These are phyloP conservation scores for Bagarius yarrelli DNA, from an alignment of 2,113 vertebrate species.

Conservation along the genomic window DNA sequence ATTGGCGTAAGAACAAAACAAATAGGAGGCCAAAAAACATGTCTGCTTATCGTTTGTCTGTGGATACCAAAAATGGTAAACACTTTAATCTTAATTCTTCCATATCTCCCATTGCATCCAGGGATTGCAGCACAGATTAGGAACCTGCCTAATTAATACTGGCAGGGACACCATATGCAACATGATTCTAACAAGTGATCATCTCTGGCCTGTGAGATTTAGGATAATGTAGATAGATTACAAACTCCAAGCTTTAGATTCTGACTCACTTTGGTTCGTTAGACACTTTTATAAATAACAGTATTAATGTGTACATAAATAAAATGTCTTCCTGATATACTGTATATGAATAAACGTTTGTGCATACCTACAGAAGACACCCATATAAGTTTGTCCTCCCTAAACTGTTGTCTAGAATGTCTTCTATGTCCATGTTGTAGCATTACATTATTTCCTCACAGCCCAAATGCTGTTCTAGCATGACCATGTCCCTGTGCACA, in stretches of 20 bases:
- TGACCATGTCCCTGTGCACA: too few relatives aligned
- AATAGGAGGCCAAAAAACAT: background rate
- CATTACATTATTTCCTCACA: too few relatives aligned
- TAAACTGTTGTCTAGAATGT: too few relatives aligned
- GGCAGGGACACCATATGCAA: slow-evolving; percentile 29
- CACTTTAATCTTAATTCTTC: slow-evolving; percentile 47
- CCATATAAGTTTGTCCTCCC: too few relatives aligned
- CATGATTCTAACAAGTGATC: slow-evolving; percentile 8
- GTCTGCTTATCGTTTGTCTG: slow-evolving; percentile 32
- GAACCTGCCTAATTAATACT: slow-evolving; percentile 52
- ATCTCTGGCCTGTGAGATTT: slow-evolving; percentile 4
- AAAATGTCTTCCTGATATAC: background rate
- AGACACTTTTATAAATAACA: background rate
- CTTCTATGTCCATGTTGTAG: too few relatives aligned
- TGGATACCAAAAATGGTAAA: slow-evolving; percentile 41
- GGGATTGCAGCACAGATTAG: slow-evolving; percentile 55
- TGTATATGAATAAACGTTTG: background rate
- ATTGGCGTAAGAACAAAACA: background rate
- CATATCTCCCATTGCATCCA: slow-evolving; percentile 46
- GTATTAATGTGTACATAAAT: background rate
- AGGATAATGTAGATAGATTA: slow-evolving; percentile 4
- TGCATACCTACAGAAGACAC: too few relatives aligned
- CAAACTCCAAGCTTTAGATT: background rate
- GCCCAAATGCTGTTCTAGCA: too few relatives aligned
- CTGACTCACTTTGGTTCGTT: background rate